phyloP scores from a whole-genome alignment of 2,888 invertebrate genomes.

The Noctua janthina region DNA sequence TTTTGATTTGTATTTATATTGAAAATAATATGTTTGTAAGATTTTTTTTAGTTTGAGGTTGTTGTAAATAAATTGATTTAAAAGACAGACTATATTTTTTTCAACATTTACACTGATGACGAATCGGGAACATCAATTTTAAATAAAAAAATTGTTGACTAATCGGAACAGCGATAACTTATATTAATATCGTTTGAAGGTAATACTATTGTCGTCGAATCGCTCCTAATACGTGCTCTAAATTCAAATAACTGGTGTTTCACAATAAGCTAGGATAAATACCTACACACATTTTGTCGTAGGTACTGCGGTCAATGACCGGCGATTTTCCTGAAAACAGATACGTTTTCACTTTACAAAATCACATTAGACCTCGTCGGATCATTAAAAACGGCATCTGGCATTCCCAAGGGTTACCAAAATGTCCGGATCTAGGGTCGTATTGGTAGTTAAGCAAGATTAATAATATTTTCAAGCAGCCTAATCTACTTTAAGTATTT shows the following conservation, averaged over 20 bases:
- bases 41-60: too few relatives aligned
- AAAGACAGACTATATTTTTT: too few relatives aligned
- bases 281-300: not conserved
- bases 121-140: too few relatives aligned
- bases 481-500: constrained; percentile 4
- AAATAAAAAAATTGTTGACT: too few relatives aligned
- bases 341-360: constrained; percentile 41
- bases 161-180: too few relatives aligned
- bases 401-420: constrained; percentile 20
- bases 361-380: constrained; percentile 29
- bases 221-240: not conserved
- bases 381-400: constrained; percentile 49
- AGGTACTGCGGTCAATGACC: constrained; percentile 40
- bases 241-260: not conserved
- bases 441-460: constrained; percentile 28
- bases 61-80: too few relatives aligned
- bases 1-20: too few relatives aligned
- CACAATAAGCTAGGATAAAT: not conserved
- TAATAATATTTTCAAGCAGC: constrained; percentile 12
- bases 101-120: too few relatives aligned
- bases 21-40: too few relatives aligned
- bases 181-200: not conserved
- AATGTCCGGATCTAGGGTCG: constrained; percentile 4
- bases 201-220: not conserved
- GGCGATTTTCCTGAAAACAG: constrained; percentile 13